phyloP scores from a whole-genome alignment of 92 coral and sea anemone species.

The Scolanthus callimorphus region DNA sequence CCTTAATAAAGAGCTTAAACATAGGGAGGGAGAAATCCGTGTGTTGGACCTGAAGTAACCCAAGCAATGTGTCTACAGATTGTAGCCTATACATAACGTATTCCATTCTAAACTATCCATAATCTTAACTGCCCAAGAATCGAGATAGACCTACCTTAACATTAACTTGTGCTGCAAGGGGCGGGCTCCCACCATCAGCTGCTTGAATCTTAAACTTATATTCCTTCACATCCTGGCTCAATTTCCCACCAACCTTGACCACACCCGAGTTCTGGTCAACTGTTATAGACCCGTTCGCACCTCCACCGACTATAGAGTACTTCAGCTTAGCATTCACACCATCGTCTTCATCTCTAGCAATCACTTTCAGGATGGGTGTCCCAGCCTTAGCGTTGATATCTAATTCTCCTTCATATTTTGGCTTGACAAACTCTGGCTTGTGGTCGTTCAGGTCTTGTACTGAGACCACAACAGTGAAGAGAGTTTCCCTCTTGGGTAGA shows the following conservation, averaged over 20 bases:
- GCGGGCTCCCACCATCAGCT: constrained; percentile 71
- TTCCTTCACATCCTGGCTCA: constrained; percentile 37
- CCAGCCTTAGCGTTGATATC: constrained; percentile 55
- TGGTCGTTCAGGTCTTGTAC: constrained; percentile 90
- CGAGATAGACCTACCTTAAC: constrained; percentile 54
- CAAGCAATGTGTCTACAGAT: too few relatives aligned
- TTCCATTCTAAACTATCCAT: too few relatives aligned
- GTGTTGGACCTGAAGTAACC: too few relatives aligned
- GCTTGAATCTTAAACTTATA: constrained; percentile 75
- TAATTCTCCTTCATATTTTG: constrained; percentile 64
- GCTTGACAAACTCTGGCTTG: constrained; percentile 72
- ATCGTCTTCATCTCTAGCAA: constrained; percentile 78
- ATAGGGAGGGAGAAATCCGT: too few relatives aligned
- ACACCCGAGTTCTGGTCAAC: constrained; percentile 89
- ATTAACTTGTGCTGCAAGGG: constrained; percentile 48
- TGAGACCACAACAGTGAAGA: constrained; percentile 78
- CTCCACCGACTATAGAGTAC: constrained; percentile 74
- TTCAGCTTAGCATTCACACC: constrained; percentile 77
- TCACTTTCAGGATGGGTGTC: constrained; percentile 61
- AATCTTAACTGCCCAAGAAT: too few relatives aligned
- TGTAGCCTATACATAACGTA: too few relatives aligned
- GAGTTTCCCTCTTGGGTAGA: constrained; percentile 39
- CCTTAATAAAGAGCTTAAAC: too few relatives aligned
- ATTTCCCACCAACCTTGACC: constrained; percentile 60
- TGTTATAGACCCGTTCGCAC: constrained; percentile 51